Conservation (phyloP, 2,797 vertebrate species). For the Sebastes iracundus region DNA sequence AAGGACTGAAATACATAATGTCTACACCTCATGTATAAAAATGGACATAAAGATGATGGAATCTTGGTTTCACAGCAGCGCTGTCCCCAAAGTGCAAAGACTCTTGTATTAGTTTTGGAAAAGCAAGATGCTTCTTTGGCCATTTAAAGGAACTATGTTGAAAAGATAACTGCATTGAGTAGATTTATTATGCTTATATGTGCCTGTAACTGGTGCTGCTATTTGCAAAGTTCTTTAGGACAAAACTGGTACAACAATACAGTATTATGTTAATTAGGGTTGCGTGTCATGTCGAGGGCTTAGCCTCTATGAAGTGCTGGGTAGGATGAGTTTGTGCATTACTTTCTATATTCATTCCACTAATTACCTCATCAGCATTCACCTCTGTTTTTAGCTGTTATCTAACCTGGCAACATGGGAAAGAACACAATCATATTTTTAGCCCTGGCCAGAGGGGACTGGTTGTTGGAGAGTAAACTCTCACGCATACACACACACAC, state of each 20-base stretch:
- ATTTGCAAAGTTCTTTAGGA: not conserved
- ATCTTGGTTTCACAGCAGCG: not conserved
- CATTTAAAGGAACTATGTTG: too few relatives aligned
- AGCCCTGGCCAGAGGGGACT: slow-evolving; percentile 23
- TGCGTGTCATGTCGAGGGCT: not conserved
- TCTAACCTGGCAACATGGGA: slow-evolving; percentile 27
- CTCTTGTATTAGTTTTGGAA: not conserved
- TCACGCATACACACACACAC: slow-evolving; percentile 7
- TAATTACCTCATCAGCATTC: slow-evolving; percentile 3
- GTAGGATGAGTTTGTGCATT: not conserved
- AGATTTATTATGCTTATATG: not conserved
- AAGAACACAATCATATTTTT: slow-evolving; percentile 42
- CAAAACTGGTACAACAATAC: not conserved
- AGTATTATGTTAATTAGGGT: not conserved
- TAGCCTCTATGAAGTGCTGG: not conserved
- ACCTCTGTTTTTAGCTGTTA: slow-evolving; percentile 19
- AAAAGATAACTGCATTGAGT: not conserved
- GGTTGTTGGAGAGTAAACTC: slow-evolving; percentile 25
- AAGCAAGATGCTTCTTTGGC: not conserved
- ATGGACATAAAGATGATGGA: too few relatives aligned
- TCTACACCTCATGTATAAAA: too few relatives aligned
- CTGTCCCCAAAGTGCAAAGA: not conserved
- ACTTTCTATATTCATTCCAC: not conserved
- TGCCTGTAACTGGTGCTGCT: not conserved
- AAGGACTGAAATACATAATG: too few relatives aligned